Percentiles rank a stretch among this genome's conserved stretches.
Conservation (phyloP, 2,888 invertebrate genomes). For the Melinopterus prodromus region DNA sequence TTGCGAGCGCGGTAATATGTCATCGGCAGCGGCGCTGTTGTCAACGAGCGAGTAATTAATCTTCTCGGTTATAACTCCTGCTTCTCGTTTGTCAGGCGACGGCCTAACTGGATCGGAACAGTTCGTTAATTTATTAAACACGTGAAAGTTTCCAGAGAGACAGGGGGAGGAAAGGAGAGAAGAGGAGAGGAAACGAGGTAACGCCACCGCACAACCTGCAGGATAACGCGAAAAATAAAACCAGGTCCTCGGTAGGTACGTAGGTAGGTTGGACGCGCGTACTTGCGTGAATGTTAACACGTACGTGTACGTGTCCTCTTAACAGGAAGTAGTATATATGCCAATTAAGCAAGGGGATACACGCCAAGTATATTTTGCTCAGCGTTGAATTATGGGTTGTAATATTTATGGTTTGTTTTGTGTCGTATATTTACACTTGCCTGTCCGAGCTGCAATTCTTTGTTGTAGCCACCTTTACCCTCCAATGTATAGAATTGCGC, state of each 20-base stretch:
- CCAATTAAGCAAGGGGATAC: not conserved
- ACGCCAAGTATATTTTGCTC: constrained; percentile 4
- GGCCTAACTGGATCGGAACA: constrained; percentile 35
- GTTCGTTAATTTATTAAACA: constrained; percentile 27
- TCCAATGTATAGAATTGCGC: not conserved
- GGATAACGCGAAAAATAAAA: not conserved
- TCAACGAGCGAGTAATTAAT: constrained; percentile 42
- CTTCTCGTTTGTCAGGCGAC: constrained; percentile 39
- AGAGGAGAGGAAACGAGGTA: not conserved
- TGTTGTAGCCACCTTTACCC: not conserved
- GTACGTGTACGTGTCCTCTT: not conserved
- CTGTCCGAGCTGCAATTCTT: not conserved
- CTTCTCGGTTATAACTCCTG: constrained; percentile 36
- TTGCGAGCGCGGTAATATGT: constrained; percentile 54
- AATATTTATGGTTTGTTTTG: constrained; percentile 4
- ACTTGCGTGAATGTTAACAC: constrained; percentile 4
- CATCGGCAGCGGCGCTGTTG: constrained; percentile 55
- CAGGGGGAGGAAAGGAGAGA: not conserved
- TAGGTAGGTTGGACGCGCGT: not conserved
- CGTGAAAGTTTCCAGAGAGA: constrained; percentile 9
- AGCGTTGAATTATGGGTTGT: not conserved
- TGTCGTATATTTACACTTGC: constrained; percentile 4
- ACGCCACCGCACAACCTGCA: not conserved
- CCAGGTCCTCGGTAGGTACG: not conserved
- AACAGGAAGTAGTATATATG: constrained; percentile 4